Evolutionary conservation across 2,113 vertebrate species (phyloP).

Genomic region (Ariopsis seemanni): DNA sequence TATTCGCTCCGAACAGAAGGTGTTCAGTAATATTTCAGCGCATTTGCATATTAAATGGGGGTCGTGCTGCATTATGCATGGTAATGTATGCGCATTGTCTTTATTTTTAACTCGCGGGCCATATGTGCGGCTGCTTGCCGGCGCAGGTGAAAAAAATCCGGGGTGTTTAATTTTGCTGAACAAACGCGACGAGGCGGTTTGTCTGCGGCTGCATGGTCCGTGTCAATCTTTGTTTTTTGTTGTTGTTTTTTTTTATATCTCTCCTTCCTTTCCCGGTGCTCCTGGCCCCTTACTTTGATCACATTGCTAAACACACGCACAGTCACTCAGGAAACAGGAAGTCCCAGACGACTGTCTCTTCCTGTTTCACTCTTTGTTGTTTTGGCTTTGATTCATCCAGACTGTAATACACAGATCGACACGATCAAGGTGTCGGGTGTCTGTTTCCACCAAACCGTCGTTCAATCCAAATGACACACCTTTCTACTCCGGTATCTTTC

Average conservation of each 20-base stretch:
- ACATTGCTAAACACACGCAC: conserved; percentile 51
- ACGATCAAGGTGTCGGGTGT: not conserved
- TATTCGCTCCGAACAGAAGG: conserved; percentile 94
- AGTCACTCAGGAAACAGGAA: conserved; percentile 47
- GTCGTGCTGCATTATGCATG: conserved; percentile 85
- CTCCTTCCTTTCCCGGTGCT: not conserved
- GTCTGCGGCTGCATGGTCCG: conserved; percentile 60
- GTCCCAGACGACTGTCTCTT: conserved; percentile 38
- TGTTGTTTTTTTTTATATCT: conserved; percentile 45
- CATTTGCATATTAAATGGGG: conserved; percentile 98
- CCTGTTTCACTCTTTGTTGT: conserved; percentile 34
- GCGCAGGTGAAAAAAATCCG: conserved; percentile 78
- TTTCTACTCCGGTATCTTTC: not conserved
- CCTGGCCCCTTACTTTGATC: conserved; percentile 18
- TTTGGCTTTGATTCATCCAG: not conserved
- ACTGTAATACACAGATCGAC: conserved; percentile 7
- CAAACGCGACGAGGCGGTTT: conserved; percentile 66
- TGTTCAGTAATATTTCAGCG: conserved; percentile 92
- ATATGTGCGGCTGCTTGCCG: conserved; percentile 81
- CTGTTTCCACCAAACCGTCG: not conserved
- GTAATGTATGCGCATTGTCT: conserved; percentile 93
- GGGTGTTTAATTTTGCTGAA: conserved; percentile 74
- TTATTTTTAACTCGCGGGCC: conserved; percentile 91
- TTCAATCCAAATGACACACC: not conserved
- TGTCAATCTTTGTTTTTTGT: conserved; percentile 60